These are phyloP conservation scores for Hymenopus coronatus DNA, from an alignment of 2,888 invertebrate genomes.

Conservation along the genomic window DNA sequence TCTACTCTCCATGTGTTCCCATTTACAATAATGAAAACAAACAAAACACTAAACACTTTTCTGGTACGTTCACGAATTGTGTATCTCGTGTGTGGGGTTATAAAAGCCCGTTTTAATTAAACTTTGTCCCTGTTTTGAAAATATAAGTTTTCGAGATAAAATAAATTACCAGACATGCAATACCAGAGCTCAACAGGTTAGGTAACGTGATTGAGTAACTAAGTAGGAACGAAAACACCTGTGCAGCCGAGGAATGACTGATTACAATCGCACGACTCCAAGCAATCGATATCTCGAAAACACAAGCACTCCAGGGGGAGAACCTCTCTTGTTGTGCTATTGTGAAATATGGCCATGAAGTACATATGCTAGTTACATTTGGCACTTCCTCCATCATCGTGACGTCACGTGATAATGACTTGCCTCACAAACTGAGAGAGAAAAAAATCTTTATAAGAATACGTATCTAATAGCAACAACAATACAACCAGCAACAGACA, in stretches of 20 bases:
- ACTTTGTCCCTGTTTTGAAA: neutral
- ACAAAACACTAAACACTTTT: no score
- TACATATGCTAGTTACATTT: conserved; percentile 6
- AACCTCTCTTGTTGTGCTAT: neutral
- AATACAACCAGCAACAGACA: neutral
- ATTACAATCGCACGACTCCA: neutral
- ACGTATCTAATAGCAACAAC: neutral
- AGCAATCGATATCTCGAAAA: conserved; percentile 3
- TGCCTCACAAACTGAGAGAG: neutral
- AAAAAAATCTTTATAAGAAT: neutral
- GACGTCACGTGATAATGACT: conserved; percentile 14
- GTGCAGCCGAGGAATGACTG: neutral
- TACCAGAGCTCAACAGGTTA: conserved; percentile 17
- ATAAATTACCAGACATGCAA: neutral
- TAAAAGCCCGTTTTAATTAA: neutral
- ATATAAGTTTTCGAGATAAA: neutral
- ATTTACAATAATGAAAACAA: no score
- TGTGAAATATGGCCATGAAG: neutral
- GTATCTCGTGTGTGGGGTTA: neutral
- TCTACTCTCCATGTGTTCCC: no score
- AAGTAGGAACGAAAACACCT: neutral
- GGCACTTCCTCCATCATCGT: conserved; percentile 11
- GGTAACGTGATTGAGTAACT: conserved; percentile 19
- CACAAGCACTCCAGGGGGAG: neutral
- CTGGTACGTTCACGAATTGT: neutral